These are phyloP conservation scores for Lucilia cuprina DNA, from an alignment of 1,140 invertebrate genomes.

Conservation along the genomic window DNA sequence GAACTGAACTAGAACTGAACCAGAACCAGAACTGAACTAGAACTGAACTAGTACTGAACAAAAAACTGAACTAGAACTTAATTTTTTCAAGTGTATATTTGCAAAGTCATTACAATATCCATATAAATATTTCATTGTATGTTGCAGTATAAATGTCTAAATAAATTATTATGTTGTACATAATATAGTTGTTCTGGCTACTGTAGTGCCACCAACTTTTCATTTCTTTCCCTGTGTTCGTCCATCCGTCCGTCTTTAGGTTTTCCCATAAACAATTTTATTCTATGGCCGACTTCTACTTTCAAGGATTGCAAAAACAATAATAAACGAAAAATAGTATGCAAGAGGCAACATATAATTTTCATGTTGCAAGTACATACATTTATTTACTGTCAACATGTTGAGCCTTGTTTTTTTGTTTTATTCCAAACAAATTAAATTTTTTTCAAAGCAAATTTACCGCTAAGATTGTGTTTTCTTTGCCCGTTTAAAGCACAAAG, in stretches of 20 bases:
- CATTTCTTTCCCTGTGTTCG: neutral
- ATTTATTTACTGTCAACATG: neutral
- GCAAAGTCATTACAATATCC: neutral
- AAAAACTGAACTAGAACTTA: neutral
- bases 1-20: too few relatives aligned
- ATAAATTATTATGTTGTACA: neutral
- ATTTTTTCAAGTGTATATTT: neutral
- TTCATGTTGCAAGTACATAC: slow-evolving; percentile 41
- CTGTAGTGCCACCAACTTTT: neutral
- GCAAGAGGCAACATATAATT: slow-evolving; percentile 20
- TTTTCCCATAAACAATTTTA: neutral
- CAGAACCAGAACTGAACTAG: too few relatives aligned
- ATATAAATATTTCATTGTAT: neutral
- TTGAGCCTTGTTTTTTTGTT: neutral
- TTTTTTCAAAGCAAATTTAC: neutral
- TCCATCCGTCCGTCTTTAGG: neutral
- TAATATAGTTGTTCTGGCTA: neutral
- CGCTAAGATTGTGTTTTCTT: neutral
- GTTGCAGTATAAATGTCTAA: neutral
- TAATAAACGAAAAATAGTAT: neutral
- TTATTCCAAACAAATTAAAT: neutral
- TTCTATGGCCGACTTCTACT: neutral
- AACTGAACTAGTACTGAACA: too few relatives aligned
- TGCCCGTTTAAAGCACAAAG: neutral
- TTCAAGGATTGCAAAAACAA: neutral